These are phyloP conservation scores for Macrostomum lignano DNA, from an alignment of 1,140 invertebrate genomes.

Conservation along the genomic window DNA sequence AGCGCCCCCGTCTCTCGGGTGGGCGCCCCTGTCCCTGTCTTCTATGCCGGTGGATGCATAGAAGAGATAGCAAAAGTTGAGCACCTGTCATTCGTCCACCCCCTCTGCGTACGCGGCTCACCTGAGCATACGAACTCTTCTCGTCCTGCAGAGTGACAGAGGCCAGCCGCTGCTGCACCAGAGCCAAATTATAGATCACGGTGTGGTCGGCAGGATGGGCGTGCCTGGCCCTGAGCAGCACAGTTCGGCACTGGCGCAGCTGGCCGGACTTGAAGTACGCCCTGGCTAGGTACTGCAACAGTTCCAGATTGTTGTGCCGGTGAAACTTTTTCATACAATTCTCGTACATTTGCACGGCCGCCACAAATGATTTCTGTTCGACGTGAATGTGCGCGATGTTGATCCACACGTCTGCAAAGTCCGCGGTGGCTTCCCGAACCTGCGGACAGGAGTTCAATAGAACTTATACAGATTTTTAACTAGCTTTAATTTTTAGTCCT, in stretches of 20 bases:
- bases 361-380: constrained; percentile 87
- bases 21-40: no score
- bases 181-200: constrained; percentile 74
- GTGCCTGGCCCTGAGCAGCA: constrained; percentile 48
- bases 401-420: constrained; percentile 94
- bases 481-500: no score
- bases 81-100: no score
- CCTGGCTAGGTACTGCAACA: constrained; percentile 67
- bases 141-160: constrained; percentile 71
- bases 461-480: no score
- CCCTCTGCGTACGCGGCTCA: no score
- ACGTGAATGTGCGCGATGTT: constrained; percentile 98
- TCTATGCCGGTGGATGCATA: no score
- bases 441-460: no score
- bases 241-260: constrained; percentile 55
- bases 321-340: constrained; percentile 93
- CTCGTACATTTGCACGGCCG: constrained; percentile 97
- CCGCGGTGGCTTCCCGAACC: constrained; percentile 82
- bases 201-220: constrained; percentile 73
- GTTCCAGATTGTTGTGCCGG: constrained; percentile 68
- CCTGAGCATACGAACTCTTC: no score
- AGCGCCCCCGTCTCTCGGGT: no score
- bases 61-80: no score
- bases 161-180: constrained; percentile 63
- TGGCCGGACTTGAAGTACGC: constrained; percentile 73